Conservation (phyloP, 2,888 invertebrate genomes). For the Blastobasis lacticolella region DNA sequence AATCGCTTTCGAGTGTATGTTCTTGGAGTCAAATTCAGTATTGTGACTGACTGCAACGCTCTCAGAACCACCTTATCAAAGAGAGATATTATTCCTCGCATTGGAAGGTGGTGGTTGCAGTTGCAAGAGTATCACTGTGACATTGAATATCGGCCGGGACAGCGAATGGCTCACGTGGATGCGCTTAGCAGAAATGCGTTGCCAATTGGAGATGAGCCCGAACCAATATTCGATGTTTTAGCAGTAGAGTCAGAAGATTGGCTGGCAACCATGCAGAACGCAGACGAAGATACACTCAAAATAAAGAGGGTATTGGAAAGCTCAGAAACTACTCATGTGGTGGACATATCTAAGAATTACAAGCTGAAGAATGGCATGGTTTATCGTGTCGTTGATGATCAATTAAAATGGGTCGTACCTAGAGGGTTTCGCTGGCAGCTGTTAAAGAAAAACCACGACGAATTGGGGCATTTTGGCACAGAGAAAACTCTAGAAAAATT, state of each 20-base stretch:
- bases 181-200: neutral
- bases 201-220: neutral
- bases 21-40: conserved; percentile 20
- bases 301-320: neutral
- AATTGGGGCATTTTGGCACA: conserved; percentile 9
- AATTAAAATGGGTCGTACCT: neutral
- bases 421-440: neutral
- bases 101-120: neutral
- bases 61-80: conserved; percentile 23
- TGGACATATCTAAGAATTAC: neutral
- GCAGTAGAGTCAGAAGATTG: neutral
- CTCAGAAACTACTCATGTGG: neutral
- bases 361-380: neutral
- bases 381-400: neutral
- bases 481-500: conserved; percentile 4
- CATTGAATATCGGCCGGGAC: neutral
- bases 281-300: neutral
- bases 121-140: neutral
- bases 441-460: conserved; percentile 3
- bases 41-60: conserved; percentile 30
- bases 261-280: neutral
- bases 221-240: neutral
- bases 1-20: conserved; percentile 27
- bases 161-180: neutral
- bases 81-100: conserved; percentile 12